Evolutionary conservation across 2,113 vertebrate species (phyloP), one percentile per base, ranked within the genome.

Genomic region (Geococcyx californianus): DNA sequence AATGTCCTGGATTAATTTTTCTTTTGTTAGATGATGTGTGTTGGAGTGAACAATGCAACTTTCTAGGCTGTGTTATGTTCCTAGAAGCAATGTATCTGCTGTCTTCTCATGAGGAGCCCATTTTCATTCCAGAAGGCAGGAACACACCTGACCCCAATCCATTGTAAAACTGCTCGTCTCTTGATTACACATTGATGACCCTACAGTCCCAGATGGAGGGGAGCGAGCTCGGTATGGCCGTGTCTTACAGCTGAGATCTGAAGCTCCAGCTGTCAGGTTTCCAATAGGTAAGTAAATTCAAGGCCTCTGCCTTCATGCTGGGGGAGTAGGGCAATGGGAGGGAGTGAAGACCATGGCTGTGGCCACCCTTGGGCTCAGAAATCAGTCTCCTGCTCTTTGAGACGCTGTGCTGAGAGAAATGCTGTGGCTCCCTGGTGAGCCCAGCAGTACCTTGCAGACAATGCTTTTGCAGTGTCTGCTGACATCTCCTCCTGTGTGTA

Each of bases 11-110:
- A 10, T 75, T 21, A 3, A 8, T 33, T 72, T 55, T 51, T 59
- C 2, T 11, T 38, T 77, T 82, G 2, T 23, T n/a, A 55, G n/a
- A 19, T 20, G 5, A 4, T n/a, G 6, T 3, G 9, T 2, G 6
- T 2, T 24, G 24, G 16, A 29, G 7, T 10, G 36, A 54, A 20
- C 4, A 26, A 3, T 4, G 23, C 24, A 34, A 4, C 5, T 3
- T 44, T 29, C 20, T 14, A 76, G 40, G 21, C 60, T 77, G 29
- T 21, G 44, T 62, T 52, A 6, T 26, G 7, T 29, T 90, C 26
- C 56, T 2, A 3, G 1, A 0, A 62, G 2, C 21, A 49, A 49
- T 20, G 20, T 20, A 26, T 7, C 20, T 34, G 17, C 15, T n/a
- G 5, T 10, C 9, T 56, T 81, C 28, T 24, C 44, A 11, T 56